phyloP scores from a whole-genome alignment of 2,888 invertebrate genomes.

The Habrosyne pyritoides region DNA sequence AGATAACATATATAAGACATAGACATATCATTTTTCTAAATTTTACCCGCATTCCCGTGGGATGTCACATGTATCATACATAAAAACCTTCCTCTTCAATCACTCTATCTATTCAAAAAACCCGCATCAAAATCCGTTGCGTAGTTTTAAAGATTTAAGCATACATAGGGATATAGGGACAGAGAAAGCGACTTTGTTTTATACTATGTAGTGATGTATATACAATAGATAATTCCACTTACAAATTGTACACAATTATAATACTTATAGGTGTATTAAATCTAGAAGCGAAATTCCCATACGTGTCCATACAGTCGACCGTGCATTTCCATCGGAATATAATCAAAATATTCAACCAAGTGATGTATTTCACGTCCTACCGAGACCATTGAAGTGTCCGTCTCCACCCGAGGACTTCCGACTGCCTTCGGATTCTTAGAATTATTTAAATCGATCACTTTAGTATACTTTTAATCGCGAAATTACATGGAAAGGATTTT shows the following conservation, averaged over 20 bases:
- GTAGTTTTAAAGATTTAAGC: too few relatives aligned
- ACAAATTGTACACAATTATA: neutral
- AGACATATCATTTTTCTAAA: too few relatives aligned
- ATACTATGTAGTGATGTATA: too few relatives aligned
- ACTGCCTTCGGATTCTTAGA: neutral
- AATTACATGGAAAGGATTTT: neutral
- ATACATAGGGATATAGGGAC: too few relatives aligned
- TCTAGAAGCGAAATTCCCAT: conserved; percentile 5
- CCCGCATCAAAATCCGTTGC: too few relatives aligned
- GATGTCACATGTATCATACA: too few relatives aligned
- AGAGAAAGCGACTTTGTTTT: too few relatives aligned
- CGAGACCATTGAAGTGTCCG: neutral
- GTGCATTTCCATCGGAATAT: neutral
- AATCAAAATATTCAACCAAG: conserved; percentile 1
- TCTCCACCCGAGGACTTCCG: neutral
- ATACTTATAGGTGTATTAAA: conserved; percentile 13
- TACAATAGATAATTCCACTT: too few relatives aligned
- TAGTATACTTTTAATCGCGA: neutral
- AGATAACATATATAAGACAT: too few relatives aligned
- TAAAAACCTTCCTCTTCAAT: too few relatives aligned
- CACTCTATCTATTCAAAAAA: too few relatives aligned
- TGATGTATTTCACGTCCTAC: neutral
- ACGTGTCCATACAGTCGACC: neutral
- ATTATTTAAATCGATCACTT: neutral
- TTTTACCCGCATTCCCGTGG: too few relatives aligned